These are phyloP conservation scores for Varanus salvator DNA, from an alignment of 2,113 vertebrate species.

Conservation along the genomic window DNA sequence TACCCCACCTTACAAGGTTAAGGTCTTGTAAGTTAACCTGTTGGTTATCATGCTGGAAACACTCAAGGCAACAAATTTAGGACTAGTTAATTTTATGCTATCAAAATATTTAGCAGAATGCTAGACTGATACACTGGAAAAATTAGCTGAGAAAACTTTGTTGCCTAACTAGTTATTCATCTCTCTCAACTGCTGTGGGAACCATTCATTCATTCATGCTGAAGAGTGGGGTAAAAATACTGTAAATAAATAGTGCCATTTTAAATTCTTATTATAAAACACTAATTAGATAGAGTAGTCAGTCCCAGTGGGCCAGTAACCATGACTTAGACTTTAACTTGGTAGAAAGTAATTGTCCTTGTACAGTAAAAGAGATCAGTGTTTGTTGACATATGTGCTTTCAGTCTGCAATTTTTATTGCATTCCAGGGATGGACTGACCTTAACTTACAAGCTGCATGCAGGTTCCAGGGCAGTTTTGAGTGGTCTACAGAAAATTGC, in stretches of 20 bases:
- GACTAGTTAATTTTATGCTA: neutral
- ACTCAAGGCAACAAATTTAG: neutral
- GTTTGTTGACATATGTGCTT: neutral
- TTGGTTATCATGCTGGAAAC: neutral
- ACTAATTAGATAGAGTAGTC: neutral
- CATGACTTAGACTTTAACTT: neutral
- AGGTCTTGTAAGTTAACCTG: neutral
- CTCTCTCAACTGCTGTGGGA: too few species aligned
- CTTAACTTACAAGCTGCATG: neutral
- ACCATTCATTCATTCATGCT: too few species aligned
- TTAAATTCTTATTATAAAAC: neutral
- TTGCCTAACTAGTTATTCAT: too few species aligned
- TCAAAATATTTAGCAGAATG: neutral
- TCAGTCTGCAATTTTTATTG: neutral
- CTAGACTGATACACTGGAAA: neutral
- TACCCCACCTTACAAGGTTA: too few species aligned
- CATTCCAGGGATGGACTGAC: neutral
- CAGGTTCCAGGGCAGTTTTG: neutral
- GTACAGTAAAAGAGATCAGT: neutral
- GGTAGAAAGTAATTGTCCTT: neutral
- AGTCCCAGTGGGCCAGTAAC: neutral
- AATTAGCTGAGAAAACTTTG: neutral
- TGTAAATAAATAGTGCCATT: neutral
- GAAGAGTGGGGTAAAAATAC: too few species aligned
- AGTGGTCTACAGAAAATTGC: neutral